phyloP scores from a whole-genome alignment of 2,113 vertebrate genomes.

The Rhea americana region DNA sequence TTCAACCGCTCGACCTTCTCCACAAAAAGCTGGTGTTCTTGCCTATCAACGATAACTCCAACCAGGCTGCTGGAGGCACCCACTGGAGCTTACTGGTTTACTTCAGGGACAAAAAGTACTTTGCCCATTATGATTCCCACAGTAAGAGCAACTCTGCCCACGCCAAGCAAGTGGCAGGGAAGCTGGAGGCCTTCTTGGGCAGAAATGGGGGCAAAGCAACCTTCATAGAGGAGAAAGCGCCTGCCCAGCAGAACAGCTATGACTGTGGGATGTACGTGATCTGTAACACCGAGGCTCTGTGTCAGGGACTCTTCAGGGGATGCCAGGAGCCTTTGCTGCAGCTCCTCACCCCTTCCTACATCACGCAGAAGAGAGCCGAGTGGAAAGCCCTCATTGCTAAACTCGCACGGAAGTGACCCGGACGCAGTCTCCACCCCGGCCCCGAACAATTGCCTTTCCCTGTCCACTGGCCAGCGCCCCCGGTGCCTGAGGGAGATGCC shows the following conservation, averaged over 20 bases:
- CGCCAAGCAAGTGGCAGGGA: conserved; percentile 86
- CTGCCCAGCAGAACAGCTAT: conserved; percentile 95
- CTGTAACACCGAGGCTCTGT: conserved; percentile 89
- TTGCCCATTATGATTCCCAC: conserved; percentile 94
- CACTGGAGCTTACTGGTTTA: conserved; percentile 97
- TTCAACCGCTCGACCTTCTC: conserved; percentile 86
- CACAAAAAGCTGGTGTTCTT: conserved; percentile 86
- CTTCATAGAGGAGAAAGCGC: conserved; percentile 88
- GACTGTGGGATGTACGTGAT: conserved; percentile 99
- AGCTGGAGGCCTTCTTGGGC: conserved; percentile 85
- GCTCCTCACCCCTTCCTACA: conserved; percentile 88
- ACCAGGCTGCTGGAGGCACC: conserved; percentile 88
- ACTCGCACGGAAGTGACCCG: conserved; percentile 81
- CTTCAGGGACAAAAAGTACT: conserved; percentile 81
- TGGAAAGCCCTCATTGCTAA: conserved; percentile 88
- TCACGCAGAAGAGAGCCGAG: conserved; percentile 88
- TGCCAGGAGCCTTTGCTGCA: conserved; percentile 74
- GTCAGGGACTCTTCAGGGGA: conserved; percentile 76
- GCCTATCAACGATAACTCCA: conserved; percentile 94
- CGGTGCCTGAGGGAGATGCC: conserved; percentile 57
- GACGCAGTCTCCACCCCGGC: not conserved
- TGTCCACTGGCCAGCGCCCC: not conserved
- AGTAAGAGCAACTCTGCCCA: conserved; percentile 87
- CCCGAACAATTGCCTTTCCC: not conserved
- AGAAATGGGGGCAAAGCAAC: conserved; percentile 69